Evolutionary conservation across 23 tunicate genomes (phyloP), one percentile per base, ranked within the genome.

Genomic region (Halocynthia aurantium): DNA sequence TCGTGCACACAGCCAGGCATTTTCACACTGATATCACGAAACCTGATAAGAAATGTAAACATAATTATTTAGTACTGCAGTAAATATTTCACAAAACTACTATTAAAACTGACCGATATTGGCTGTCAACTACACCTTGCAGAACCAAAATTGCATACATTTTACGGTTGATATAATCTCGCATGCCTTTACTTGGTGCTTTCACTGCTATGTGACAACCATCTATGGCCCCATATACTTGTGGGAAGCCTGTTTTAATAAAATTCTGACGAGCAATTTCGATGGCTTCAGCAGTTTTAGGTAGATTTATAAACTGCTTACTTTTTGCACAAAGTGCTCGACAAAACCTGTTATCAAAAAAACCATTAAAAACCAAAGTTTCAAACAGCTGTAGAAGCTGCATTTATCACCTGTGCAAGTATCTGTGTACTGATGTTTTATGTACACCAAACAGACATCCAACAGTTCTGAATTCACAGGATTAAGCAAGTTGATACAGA

Each of bases 91-190:
- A 57, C 13, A 11, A 57, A 57, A 11, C 13, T 57, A 57, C n/a
- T n/a, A 12, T 57, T 8, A 8, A 18, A 20, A 76, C 31, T 7
- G 7, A 78, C 82, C 66, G 51, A 67, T 80, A 80, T 22, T 70
- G 84, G 22, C 56, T 69, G 22, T 80, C 84, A 6, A 80, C 84
- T 7, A 80, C 84, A 53, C 66, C 84, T 80, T 80, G 84, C 8
- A 80, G 52, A 52, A 80, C 31, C 12, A 80, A 50, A 6, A 53
- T 70, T 55, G 73, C 74, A 51, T 54, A 71, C 19, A 77, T 69
- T 19, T 80, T 80, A 19, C 84, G 31, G 67, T 80, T 80, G 5
- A 69, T 51, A 22, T 7, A 80, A 50, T 80, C 84, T 7, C 73
- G 70, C 44, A 44, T 50, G 31, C 84, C 77, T 6, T 80, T 52